Evolutionary conservation across 2,113 vertebrate genomes (phyloP).

Genomic region (Serilophus lunatus): DNA sequence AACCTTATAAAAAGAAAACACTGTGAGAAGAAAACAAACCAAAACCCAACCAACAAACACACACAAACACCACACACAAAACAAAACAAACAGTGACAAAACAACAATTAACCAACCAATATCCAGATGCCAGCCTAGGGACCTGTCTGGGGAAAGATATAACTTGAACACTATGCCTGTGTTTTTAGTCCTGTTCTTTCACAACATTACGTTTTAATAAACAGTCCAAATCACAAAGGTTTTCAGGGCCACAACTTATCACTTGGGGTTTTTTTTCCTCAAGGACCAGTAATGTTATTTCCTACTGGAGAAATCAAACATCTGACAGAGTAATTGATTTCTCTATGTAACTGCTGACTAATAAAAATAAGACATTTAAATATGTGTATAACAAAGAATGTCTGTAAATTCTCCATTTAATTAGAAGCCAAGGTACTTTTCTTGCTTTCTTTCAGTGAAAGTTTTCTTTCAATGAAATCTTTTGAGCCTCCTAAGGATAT

Average conservation of each 20-base stretch:
- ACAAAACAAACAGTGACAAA: neutral
- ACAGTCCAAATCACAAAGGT: neutral
- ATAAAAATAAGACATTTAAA: neutral
- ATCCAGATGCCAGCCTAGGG: neutral
- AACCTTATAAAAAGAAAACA: neutral
- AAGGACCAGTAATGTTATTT: neutral
- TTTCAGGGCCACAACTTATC: neutral
- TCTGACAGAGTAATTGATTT: neutral
- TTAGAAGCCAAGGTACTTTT: neutral
- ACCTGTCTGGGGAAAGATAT: neutral
- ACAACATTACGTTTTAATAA: neutral
- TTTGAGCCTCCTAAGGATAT: neutral
- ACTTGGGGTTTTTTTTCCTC: neutral
- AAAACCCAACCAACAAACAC: neutral
- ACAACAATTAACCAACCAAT: neutral
- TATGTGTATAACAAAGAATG: neutral
- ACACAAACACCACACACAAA: neutral
- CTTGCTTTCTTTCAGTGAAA: neutral
- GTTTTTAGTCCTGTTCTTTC: neutral
- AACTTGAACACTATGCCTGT: neutral
- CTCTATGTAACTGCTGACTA: neutral
- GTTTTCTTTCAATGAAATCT: neutral
- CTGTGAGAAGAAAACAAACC: neutral
- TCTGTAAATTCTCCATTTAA: neutral
- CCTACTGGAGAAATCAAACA: neutral